phyloP scores from a whole-genome alignment of 2,888 invertebrate genomes.

The Apotomis capreana region DNA sequence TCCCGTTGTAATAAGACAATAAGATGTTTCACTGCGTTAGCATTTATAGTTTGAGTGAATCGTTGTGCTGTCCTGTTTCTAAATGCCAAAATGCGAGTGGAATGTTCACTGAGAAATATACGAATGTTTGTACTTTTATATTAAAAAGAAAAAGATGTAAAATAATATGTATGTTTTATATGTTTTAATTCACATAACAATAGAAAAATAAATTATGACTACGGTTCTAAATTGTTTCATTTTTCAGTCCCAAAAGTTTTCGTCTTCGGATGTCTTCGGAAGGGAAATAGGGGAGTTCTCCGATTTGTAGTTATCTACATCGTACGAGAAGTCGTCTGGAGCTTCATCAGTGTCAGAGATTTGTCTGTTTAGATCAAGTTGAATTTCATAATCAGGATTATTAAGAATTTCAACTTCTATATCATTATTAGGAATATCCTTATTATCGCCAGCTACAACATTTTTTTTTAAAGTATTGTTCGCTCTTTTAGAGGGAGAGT shows the following conservation, averaged over 20 bases:
- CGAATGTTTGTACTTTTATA: conserved; percentile 81
- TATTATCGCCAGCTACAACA: conserved; percentile 52
- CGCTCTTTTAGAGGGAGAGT: conserved; percentile 50
- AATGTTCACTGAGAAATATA: conserved; percentile 57
- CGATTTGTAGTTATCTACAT: conserved; percentile 66
- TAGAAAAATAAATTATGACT: conserved; percentile 73
- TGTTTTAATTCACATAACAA: conserved; percentile 67
- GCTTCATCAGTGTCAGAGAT: conserved; percentile 47
- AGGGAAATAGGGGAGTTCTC: conserved; percentile 62
- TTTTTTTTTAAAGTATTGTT: conserved; percentile 59
- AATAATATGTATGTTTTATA: conserved; percentile 66
- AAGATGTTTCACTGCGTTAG: conserved; percentile 61
- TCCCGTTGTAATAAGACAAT: conserved; percentile 54
- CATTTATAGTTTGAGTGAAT: conserved; percentile 65
- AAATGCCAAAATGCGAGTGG: conserved; percentile 48
- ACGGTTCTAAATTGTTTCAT: conserved; percentile 58
- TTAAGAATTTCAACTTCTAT: conserved; percentile 52
- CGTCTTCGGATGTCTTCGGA: conserved; percentile 64
- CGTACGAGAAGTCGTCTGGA: conserved; percentile 64
- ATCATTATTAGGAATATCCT: conserved; percentile 53
- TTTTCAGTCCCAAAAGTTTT: conserved; percentile 68
- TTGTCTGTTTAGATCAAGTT: conserved; percentile 46
- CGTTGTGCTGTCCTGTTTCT: conserved; percentile 41
- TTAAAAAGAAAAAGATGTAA: conserved; percentile 60
- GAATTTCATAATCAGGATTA: conserved; percentile 8